Conservation (phyloP, 2,888 invertebrate species). For the Uloborus plumipes region DNA sequence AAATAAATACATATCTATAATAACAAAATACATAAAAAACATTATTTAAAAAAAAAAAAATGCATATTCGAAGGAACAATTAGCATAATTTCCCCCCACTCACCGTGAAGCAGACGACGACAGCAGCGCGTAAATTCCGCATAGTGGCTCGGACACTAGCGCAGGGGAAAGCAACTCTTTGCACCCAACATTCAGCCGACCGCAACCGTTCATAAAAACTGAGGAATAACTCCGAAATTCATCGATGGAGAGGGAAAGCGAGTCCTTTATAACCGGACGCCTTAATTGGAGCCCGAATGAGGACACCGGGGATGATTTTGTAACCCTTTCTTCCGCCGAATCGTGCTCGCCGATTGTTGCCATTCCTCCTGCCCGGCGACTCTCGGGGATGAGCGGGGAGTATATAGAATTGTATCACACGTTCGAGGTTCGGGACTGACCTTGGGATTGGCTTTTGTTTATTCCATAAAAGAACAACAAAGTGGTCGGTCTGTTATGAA, state of each 20-base stretch:
- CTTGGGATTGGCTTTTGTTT: background rate
- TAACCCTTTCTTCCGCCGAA: constrained; percentile 28
- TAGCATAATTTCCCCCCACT: background rate
- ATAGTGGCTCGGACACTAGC: background rate
- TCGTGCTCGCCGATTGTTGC: constrained; percentile 13
- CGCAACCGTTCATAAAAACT: constrained; percentile 34
- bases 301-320: constrained; percentile 33
- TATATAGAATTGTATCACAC: too few species aligned
- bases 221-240: constrained; percentile 48
- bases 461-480: background rate
- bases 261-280: constrained; percentile 56
- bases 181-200: constrained; percentile 31
- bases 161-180: constrained; percentile 2
- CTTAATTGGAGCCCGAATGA: constrained; percentile 52
- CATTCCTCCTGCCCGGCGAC: background rate
- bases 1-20: too few species aligned
- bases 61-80: background rate
- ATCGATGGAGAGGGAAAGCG: constrained; percentile 43
- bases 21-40: too few species aligned
- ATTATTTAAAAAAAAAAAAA: background rate
- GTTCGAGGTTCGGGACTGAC: background rate
- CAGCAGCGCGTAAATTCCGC: constrained; percentile 25
- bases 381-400: constrained; percentile 4
- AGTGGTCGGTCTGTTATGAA: background rate
- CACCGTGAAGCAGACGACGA: constrained; percentile 2